These are phyloP conservation scores for Pelecanoides urinatrix DNA, from an alignment of 2,113 vertebrate species.

Conservation along the genomic window DNA sequence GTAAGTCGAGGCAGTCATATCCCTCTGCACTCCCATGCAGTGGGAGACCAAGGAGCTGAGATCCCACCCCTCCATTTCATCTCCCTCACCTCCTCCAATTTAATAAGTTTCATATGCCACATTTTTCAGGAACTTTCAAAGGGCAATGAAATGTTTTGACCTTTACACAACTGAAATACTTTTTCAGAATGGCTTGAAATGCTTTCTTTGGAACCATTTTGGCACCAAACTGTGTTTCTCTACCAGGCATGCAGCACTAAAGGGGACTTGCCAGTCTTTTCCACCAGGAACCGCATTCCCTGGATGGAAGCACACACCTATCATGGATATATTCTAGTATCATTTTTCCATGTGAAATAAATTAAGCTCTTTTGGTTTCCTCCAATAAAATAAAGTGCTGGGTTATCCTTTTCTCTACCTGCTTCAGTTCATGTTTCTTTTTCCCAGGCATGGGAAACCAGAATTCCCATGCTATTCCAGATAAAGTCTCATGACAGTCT, in stretches of 20 bases:
- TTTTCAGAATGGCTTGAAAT: neutral
- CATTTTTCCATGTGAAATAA: neutral
- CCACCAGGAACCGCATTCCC: fast-evolving
- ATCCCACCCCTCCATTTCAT: neutral
- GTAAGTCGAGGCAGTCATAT: neutral
- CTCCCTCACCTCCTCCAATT: neutral
- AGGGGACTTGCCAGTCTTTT: neutral
- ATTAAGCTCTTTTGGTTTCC: neutral
- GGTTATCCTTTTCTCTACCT: neutral
- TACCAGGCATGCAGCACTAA: neutral
- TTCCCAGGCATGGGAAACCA: neutral
- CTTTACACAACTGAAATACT: neutral
- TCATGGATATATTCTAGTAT: neutral
- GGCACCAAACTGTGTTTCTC: neutral
- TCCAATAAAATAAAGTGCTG: neutral
- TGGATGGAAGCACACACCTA: neutral
- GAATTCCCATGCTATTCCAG: neutral
- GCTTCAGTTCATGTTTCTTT: neutral
- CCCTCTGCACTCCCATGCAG: neutral
- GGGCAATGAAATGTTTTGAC: neutral
- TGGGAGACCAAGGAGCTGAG: neutral
- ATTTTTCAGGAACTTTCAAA: neutral
- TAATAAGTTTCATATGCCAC: neutral
- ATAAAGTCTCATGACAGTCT: neutral
- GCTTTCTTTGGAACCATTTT: neutral